Evolutionary conservation across 2,888 invertebrate genomes (phyloP).

Genomic region (Hemaris fuciformis): DNA sequence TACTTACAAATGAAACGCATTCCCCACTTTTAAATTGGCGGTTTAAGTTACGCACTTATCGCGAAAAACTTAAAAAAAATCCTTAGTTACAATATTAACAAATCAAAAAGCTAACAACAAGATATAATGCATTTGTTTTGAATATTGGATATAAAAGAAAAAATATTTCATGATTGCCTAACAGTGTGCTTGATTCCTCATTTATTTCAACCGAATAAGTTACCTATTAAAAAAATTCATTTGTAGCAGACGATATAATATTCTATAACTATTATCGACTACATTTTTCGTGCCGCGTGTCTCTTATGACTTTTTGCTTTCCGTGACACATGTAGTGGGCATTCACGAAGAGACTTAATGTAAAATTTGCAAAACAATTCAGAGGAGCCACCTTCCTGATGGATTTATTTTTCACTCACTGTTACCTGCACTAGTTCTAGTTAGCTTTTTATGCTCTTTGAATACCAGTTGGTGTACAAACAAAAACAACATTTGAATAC

Average conservation of each 20-base stretch:
- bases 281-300: too few species aligned
- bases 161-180: too few species aligned
- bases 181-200: too few species aligned
- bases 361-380: slow-evolving; percentile 11
- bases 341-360: slow-evolving; percentile 10
- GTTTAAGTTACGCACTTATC: background rate
- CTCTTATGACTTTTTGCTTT: background rate
- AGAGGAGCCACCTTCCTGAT: background rate
- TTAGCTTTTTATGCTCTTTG: background rate
- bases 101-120: background rate
- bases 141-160: too few species aligned
- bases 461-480: background rate
- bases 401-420: slow-evolving; percentile 14
- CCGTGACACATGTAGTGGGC: background rate
- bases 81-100: too few species aligned
- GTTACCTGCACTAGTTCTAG: slow-evolving; percentile 14
- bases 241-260: too few species aligned
- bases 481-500: background rate
- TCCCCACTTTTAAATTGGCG: background rate
- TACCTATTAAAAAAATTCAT: too few species aligned
- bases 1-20: slow-evolving; percentile 17
- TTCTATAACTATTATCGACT: too few species aligned
- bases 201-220: too few species aligned
- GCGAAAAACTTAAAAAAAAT: too few species aligned
- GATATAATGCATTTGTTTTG: too few species aligned